A percentile compares a stretch with the other conserved stretches of the same genome.
phyloP scores from a whole-genome alignment of 2,797 vertebrate genomes.

The Mycteria americana region DNA sequence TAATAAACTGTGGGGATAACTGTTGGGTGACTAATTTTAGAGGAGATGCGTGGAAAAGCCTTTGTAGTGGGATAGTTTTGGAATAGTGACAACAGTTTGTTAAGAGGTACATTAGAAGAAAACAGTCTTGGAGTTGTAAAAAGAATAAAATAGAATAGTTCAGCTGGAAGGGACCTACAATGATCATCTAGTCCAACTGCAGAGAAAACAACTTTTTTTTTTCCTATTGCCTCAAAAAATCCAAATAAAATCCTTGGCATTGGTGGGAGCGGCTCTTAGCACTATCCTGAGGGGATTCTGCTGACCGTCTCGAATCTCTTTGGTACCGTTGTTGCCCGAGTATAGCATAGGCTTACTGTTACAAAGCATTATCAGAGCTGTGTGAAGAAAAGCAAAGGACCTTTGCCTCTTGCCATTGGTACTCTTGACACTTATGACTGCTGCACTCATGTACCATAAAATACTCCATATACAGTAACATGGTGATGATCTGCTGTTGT shows the following conservation, averaged over 20 bases:
- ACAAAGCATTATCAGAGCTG: neutral
- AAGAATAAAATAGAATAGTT: neutral
- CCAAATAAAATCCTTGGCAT: neutral
- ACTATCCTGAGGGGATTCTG: neutral
- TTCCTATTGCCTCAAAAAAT: fast-evolving
- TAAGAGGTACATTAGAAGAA: neutral
- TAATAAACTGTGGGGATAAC: neutral
- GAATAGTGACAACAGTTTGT: neutral
- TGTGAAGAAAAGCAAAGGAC: neutral
- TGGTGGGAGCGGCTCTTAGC: neutral
- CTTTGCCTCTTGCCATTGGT: neutral
- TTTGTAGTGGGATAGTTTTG: neutral
- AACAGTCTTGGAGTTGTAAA: neutral
- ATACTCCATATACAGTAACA: fast-evolving
- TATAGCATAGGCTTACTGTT: neutral
- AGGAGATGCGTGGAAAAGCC: neutral
- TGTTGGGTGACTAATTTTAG: constrained; percentile 21
- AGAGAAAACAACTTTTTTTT: neutral
- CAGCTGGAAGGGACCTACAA: neutral
- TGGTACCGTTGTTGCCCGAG: neutral
- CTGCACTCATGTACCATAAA: neutral
- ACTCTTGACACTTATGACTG: neutral
- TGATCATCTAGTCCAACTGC: neutral
- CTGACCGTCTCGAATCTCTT: neutral
- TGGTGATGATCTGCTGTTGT: neutral